Percentiles rank a stretch among this genome's conserved stretches.
These are phyloP conservation scores for Acrocephalus arundinaceus DNA, from an alignment of 2,113 vertebrate species.

Conservation along the genomic window DNA sequence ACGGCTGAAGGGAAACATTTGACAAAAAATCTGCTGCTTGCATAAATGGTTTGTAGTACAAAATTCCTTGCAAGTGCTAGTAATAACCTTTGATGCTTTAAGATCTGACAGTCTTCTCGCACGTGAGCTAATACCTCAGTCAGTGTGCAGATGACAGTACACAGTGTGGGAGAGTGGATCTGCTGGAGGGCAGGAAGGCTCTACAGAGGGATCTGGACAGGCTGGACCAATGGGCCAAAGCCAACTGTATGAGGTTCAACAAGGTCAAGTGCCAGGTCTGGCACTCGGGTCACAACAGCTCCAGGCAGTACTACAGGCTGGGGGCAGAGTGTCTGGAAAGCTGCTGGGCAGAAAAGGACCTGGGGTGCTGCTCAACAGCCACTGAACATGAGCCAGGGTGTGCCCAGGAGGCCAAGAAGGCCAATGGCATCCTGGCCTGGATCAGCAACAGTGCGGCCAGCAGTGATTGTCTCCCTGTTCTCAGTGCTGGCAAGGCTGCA, in stretches of 20 bases:
- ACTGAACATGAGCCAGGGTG: background rate
- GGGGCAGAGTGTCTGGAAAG: background rate
- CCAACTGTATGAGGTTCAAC: background rate
- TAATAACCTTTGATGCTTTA: background rate
- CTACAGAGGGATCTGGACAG: background rate
- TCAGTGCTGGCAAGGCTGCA: background rate
- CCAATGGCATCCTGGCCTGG: background rate
- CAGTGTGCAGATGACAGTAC: background rate
- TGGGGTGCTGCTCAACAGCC: background rate
- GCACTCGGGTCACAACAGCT: background rate
- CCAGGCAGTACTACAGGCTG: background rate
- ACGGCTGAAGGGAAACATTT: background rate
- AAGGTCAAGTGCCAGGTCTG: fast-evolving
- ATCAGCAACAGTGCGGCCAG: background rate
- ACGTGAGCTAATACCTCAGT: background rate
- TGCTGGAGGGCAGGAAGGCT: background rate
- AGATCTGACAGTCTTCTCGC: background rate
- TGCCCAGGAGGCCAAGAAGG: background rate
- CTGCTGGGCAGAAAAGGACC: background rate
- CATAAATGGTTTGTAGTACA: background rate
- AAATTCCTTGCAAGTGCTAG: background rate
- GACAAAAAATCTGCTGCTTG: background rate
- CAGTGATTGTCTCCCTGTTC: background rate
- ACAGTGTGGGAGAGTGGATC: background rate
- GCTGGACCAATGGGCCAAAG: background rate